Percentiles rank a stretch among this genome's conserved stretches.
Evolutionary conservation across 37 sponge, comb jelly and placozoan genomes (phyloP).

Genomic region (Agelas oroides): DNA sequence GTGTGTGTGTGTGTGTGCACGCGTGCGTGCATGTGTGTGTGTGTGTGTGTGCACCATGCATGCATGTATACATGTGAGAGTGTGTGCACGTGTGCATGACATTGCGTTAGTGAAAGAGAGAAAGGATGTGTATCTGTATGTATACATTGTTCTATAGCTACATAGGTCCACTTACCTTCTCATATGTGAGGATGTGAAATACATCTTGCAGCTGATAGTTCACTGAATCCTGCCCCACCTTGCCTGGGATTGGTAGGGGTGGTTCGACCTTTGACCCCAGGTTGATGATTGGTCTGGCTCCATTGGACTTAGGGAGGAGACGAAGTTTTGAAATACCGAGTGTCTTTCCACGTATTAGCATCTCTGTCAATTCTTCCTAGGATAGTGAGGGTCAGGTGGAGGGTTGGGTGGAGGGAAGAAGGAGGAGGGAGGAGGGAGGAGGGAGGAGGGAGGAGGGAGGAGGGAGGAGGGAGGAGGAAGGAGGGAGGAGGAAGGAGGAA

Average conservation of each 20-base stretch:
- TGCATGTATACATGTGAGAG: constrained; percentile 51
- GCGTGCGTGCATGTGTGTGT: constrained; percentile 35
- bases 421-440: too few relatives aligned
- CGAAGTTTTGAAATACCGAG: constrained; percentile 69
- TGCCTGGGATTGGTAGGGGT: background rate
- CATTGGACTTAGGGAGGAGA: constrained; percentile 45
- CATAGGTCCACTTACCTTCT: constrained; percentile 38
- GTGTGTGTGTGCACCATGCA: constrained; percentile 30
- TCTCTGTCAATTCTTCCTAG: constrained; percentile 37
- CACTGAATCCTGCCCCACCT: constrained; percentile 1
- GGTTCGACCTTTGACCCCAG: constrained; percentile 30
- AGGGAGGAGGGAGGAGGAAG: too few relatives aligned
- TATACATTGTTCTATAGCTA: constrained; percentile 10
- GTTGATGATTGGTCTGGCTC: constrained; percentile 66
- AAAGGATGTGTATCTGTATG: too few relatives aligned
- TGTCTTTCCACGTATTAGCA: constrained; percentile 16
- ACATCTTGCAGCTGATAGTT: constrained; percentile 53
- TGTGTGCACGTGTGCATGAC: constrained; percentile 38
- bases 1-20: constrained; percentile 34
- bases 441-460: too few relatives aligned
- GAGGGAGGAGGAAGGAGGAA: too few relatives aligned
- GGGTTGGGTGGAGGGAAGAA: too few relatives aligned
- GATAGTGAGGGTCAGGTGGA: background rate
- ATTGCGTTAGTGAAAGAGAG: constrained; percentile 16
- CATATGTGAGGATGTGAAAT: constrained; percentile 68